phyloP scores from a whole-genome alignment of 2,113 vertebrate genomes.

The Anolis sagrei region DNA sequence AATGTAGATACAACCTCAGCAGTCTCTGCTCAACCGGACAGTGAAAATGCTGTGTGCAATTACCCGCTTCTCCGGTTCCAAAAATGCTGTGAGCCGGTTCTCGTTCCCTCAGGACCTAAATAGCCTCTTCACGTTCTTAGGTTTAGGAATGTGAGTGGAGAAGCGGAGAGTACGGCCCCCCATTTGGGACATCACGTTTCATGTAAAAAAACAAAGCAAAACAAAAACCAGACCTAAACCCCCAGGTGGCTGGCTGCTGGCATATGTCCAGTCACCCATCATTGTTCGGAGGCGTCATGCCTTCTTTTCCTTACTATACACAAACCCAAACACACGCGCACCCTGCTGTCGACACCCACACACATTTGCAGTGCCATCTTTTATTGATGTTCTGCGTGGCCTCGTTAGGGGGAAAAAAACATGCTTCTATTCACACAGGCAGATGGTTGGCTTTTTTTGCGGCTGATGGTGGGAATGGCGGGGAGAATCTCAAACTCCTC shows the following conservation, averaged over 20 bases:
- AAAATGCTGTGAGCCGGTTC: background rate
- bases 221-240: background rate
- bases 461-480: background rate
- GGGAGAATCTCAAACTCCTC: background rate
- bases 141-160: background rate
- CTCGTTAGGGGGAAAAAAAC: constrained; percentile 22
- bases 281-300: background rate
- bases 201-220: background rate
- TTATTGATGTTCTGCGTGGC: constrained; percentile 33
- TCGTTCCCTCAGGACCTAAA: background rate
- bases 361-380: constrained; percentile 27
- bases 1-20: too few relatives aligned
- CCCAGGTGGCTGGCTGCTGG: background rate
- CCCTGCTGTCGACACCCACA: constrained; percentile 33
- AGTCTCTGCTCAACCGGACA: background rate
- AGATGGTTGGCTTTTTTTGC: constrained; percentile 19
- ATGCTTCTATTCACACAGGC: constrained; percentile 23
- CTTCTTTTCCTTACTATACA: constrained; percentile 15
- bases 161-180: background rate
- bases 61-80: background rate
- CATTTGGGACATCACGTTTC: constrained; percentile 1
- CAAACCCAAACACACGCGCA: constrained; percentile 24
- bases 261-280: background rate
- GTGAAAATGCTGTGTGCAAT: background rate
- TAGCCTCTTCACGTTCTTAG: background rate